phyloP scores from a whole-genome alignment of 64 coral and sea anemone species.

The Porites lutea region DNA sequence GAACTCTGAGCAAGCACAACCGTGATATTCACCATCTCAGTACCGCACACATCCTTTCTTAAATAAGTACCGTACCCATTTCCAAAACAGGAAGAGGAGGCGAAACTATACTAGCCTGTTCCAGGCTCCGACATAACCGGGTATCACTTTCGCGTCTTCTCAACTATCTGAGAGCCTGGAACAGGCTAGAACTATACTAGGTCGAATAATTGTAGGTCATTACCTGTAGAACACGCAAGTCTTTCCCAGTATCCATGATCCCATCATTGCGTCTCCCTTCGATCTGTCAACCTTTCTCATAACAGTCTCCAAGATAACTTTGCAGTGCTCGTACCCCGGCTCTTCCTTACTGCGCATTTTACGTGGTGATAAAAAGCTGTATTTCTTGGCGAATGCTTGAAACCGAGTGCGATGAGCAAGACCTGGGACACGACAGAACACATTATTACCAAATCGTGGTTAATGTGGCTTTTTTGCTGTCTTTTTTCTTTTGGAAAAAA shows the following conservation, averaged over 20 bases:
- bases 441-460: neutral
- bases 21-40: too few relatives aligned
- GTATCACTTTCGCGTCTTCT: too few relatives aligned
- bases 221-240: conserved; percentile 65
- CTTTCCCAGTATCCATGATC: conserved; percentile 72
- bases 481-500: too few relatives aligned
- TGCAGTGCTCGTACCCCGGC: conserved; percentile 61
- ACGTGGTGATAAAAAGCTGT: conserved; percentile 50
- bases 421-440: conserved; percentile 28
- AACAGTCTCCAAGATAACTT: conserved; percentile 61
- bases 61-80: too few relatives aligned
- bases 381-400: conserved; percentile 59
- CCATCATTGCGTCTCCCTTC: conserved; percentile 58
- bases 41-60: too few relatives aligned
- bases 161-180: too few relatives aligned
- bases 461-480: too few relatives aligned
- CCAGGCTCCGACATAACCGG: too few relatives aligned
- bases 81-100: too few relatives aligned
- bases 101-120: too few relatives aligned
- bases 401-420: conserved; percentile 57
- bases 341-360: neutral
- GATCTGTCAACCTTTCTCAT: conserved; percentile 36
- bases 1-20: too few relatives aligned
- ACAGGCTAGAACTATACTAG: too few relatives aligned
- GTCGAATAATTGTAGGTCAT: neutral